Conservation (phyloP, 2,797 vertebrate species). For the Tinamus major region DNA sequence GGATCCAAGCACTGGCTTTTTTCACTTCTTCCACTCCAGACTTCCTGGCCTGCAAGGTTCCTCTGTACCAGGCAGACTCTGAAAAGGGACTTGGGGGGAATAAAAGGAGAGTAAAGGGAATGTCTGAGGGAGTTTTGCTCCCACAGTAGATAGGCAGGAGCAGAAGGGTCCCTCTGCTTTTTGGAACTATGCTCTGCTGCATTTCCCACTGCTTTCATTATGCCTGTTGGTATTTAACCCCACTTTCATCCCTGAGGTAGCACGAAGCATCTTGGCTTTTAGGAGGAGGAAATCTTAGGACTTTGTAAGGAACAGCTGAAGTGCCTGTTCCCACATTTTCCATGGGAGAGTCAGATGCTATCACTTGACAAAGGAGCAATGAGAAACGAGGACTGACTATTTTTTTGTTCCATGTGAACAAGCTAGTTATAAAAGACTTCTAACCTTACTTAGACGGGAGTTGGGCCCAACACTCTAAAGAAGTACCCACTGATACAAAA, state of each 20-base stretch:
- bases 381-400: background rate
- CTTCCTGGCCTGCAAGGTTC: background rate
- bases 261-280: background rate
- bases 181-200: background rate
- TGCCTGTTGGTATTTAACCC: background rate
- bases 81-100: background rate
- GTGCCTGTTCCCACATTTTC: background rate
- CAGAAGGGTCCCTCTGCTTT: background rate
- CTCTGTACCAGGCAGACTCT: background rate
- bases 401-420: background rate
- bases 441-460: background rate
- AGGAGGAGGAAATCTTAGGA: background rate
- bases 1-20: background rate
- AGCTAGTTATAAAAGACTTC: background rate
- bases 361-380: background rate
- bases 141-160: background rate
- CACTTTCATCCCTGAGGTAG: background rate
- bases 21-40: background rate
- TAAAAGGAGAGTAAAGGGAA: background rate
- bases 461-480: background rate
- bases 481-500: background rate
- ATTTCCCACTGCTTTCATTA: background rate
- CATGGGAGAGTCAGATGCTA: background rate
- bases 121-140: background rate
- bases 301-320: background rate